Percentiles rank a stretch among this genome's conserved stretches.
Conservation (phyloP, 1,140 invertebrate species). For the Tetranychus urticae region DNA sequence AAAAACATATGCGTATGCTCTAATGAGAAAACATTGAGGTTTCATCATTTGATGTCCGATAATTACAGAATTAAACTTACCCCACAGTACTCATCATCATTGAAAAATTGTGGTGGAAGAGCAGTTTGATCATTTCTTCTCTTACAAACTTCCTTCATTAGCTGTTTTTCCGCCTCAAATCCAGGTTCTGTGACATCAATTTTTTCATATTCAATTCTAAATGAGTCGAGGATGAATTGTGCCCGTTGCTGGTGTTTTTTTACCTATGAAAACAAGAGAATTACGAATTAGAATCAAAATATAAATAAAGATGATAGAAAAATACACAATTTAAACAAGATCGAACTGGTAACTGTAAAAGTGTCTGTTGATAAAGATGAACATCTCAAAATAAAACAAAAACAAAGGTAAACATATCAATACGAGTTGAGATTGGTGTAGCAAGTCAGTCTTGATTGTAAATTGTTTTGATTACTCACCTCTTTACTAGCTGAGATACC, state of each 20-base stretch:
- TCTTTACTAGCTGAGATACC: conserved; percentile 74
- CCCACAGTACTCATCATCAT: conserved; percentile 72
- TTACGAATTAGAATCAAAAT: neutral
- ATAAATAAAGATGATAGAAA: neutral
- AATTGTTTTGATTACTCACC: conserved; percentile 27
- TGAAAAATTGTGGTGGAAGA: conserved; percentile 78
- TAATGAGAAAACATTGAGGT: no score
- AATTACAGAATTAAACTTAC: conserved; percentile 28
- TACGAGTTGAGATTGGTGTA: neutral
- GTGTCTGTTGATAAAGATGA: neutral
- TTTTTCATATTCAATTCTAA: conserved; percentile 57
- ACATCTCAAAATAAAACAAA: neutral
- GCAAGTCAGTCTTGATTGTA: neutral
- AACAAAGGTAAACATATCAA: neutral
- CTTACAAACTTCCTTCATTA: conserved; percentile 69
- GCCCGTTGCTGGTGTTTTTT: conserved; percentile 80
- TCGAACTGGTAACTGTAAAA: neutral
- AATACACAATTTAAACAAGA: neutral
- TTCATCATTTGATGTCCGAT: neutral
- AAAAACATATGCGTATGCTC: no score
- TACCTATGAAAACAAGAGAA: conserved; percentile 34
- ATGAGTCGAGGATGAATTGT: conserved; percentile 67
- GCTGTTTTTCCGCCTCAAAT: conserved; percentile 61
- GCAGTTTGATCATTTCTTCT: conserved; percentile 36
- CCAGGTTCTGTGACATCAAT: conserved; percentile 81